Conservation (phyloP, 2,888 invertebrate genomes). For the Agapetus fuscipes region DNA sequence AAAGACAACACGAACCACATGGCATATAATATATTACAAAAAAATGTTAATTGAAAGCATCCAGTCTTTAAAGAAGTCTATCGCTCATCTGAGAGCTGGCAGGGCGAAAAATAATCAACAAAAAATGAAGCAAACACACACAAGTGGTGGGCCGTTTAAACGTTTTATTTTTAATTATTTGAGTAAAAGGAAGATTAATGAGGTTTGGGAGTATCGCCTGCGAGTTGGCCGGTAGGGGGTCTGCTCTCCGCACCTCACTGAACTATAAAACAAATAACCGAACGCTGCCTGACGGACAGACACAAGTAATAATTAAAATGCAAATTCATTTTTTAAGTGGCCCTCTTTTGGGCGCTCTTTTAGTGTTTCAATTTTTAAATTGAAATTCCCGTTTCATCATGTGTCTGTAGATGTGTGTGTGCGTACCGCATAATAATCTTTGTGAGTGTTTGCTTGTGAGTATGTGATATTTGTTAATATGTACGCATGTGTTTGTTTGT, state of each 20-base stretch:
- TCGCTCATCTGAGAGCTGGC: background rate
- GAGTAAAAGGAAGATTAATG: background rate
- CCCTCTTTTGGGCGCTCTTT: background rate
- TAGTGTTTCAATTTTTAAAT: slow-evolving; percentile 3
- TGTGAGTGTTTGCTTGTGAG: too few species aligned
- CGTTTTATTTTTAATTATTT: background rate
- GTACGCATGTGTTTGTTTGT: too few species aligned
- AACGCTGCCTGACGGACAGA: slow-evolving; percentile 1
- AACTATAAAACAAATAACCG: background rate
- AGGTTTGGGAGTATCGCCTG: too few species aligned
- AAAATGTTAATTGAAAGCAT: background rate
- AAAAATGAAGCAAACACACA: background rate
- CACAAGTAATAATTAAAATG: slow-evolving; percentile 3
- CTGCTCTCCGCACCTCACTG: too few species aligned
- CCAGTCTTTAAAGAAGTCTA: background rate
- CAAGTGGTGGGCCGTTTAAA: background rate
- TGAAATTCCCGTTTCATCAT: too few species aligned
- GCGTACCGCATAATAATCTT: too few species aligned
- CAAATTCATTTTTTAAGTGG: background rate
- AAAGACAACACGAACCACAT: too few species aligned
- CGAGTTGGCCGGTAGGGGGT: too few species aligned
- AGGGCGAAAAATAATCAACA: background rate
- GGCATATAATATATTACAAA: too few species aligned
- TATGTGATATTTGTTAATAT: too few species aligned
- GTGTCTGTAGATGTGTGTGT: too few species aligned